phyloP scores from a whole-genome alignment of 2,888 invertebrate genomes.

The Heliconius ismenius region DNA sequence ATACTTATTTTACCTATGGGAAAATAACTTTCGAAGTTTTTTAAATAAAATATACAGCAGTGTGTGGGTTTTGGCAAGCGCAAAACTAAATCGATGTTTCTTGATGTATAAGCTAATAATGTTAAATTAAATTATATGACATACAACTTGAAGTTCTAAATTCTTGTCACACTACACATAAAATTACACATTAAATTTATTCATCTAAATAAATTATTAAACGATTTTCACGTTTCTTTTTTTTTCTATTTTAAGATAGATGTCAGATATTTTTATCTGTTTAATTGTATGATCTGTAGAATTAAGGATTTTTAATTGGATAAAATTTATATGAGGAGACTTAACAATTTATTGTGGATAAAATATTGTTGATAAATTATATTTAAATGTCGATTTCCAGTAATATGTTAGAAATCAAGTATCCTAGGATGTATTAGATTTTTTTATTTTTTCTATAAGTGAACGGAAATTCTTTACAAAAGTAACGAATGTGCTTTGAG shows the following conservation, averaged over 20 bases:
- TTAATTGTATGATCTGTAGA: slow-evolving; percentile 9
- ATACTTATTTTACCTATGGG: not conserved
- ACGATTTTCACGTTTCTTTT: slow-evolving; percentile 7
- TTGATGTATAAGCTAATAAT: slow-evolving; percentile 19
- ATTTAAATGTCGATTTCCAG: slow-evolving; percentile 15
- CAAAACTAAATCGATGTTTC: not conserved
- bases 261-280: slow-evolving; percentile 14
- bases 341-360: slow-evolving; percentile 14
- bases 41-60: slow-evolving; percentile 12
- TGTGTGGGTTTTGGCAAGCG: slow-evolving; percentile 23
- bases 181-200: not conserved
- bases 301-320: slow-evolving; percentile 10
- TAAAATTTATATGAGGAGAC: slow-evolving; percentile 6
- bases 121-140: not conserved
- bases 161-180: slow-evolving; percentile 8
- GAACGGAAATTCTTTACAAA: slow-evolving; percentile 6
- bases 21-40: not conserved
- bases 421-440: slow-evolving; percentile 19
- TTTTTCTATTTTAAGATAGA: slow-evolving; percentile 16
- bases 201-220: slow-evolving; percentile 2
- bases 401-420: slow-evolving; percentile 15
- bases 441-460: slow-evolving; percentile 24
- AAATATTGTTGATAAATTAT: slow-evolving; percentile 22
- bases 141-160: slow-evolving; percentile 1
- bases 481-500: slow-evolving; percentile 9